Percentiles rank a stretch among this genome's conserved stretches.
These are phyloP conservation scores for Drosophila repletoides DNA, from an alignment of 1,140 invertebrate genomes.

Conservation along the genomic window DNA sequence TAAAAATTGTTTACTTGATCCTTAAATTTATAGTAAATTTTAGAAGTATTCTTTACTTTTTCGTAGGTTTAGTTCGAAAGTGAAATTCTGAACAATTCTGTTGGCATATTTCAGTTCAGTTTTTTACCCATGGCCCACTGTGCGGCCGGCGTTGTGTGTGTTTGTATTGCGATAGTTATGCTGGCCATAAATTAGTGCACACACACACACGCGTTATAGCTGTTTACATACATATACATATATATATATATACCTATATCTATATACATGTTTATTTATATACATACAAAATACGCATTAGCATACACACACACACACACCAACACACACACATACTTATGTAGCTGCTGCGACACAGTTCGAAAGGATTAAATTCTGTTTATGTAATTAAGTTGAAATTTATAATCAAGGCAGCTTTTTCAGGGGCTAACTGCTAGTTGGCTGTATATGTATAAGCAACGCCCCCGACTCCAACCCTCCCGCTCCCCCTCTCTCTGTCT, in stretches of 20 bases:
- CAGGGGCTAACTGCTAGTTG: slow-evolving; percentile 16
- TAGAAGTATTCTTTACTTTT: neutral
- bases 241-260: neutral
- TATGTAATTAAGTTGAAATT: slow-evolving; percentile 81
- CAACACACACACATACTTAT: slow-evolving; percentile 1
- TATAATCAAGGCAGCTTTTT: slow-evolving; percentile 73
- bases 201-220: slow-evolving; percentile 46
- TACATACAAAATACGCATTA: slow-evolving; percentile 43
- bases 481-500: neutral
- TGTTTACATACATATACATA: slow-evolving; percentile 1
- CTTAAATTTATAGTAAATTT: too few relatives aligned
- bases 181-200: slow-evolving; percentile 73
- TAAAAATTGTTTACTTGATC: too few relatives aligned
- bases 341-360: slow-evolving; percentile 65
- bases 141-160: slow-evolving; percentile 25
- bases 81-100: too few relatives aligned
- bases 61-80: too few relatives aligned
- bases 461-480: neutral
- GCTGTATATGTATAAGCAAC: slow-evolving; percentile 4
- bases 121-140: slow-evolving; percentile 26
- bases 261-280: neutral
- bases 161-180: slow-evolving; percentile 63
- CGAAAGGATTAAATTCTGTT: slow-evolving; percentile 78
- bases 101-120: neutral
- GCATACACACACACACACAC: slow-evolving; percentile 11